phyloP scores from a whole-genome alignment of 2,113 vertebrate genomes.

The Urocolius indicus region DNA sequence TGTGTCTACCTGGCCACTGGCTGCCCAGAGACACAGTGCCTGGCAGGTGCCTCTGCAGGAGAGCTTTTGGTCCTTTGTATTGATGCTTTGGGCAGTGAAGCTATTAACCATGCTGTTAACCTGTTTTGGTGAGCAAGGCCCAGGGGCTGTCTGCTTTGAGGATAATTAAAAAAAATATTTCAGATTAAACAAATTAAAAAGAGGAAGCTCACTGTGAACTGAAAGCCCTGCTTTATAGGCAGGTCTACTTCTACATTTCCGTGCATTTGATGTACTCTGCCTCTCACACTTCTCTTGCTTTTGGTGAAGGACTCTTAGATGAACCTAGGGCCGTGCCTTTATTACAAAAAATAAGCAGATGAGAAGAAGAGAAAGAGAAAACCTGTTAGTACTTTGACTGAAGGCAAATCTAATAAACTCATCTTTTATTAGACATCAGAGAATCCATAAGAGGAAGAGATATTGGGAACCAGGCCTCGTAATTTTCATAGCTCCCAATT shows the following conservation, averaged over 20 bases:
- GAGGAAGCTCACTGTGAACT: background rate
- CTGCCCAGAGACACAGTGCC: background rate
- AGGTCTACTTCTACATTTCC: slow-evolving; percentile 17
- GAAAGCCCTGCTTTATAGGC: slow-evolving; percentile 16
- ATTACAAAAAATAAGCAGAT: background rate
- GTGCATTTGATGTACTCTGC: slow-evolving; percentile 12
- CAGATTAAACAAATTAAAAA: background rate
- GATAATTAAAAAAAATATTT: background rate
- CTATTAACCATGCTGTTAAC: background rate
- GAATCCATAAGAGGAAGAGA: background rate
- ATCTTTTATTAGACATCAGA: background rate
- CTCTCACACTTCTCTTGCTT: background rate
- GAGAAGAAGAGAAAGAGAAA: background rate
- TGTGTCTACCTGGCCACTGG: fast-evolving
- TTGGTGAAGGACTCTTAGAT: slow-evolving; percentile 25
- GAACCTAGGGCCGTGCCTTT: slow-evolving; percentile 1
- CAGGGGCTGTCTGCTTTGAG: background rate
- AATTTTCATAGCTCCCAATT: background rate
- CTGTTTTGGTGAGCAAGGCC: background rate
- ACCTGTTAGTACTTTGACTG: background rate
- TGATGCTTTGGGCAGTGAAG: background rate
- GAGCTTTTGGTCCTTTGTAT: background rate
- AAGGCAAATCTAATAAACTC: background rate
- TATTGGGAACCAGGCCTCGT: background rate
- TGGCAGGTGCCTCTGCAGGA: background rate